Evolutionary conservation across 2,797 vertebrate genomes (phyloP).

Genomic region (Petrocephalus sullivani): DNA sequence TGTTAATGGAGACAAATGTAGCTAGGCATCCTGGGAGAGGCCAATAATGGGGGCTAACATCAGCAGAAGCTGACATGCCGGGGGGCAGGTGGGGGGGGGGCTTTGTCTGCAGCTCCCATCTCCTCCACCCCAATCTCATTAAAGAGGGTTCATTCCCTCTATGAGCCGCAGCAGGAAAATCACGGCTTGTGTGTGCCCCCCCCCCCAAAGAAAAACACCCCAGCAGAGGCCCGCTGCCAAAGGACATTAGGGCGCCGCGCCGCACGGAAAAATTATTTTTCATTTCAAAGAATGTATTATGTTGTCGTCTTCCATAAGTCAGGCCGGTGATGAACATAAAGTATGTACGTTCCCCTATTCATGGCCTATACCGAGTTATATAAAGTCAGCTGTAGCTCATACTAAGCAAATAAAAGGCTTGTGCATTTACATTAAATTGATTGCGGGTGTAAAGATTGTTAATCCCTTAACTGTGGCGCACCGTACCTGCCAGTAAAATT

Average conservation of each 20-base stretch:
- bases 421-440: background rate
- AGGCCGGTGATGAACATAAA: background rate
- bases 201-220: conserved; percentile 15
- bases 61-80: conserved; percentile 35
- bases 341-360: background rate
- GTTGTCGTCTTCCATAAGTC: background rate
- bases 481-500: background rate
- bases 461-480: background rate
- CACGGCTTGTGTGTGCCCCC: conserved; percentile 24
- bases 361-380: background rate
- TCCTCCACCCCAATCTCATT: conserved; percentile 20
- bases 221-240: conserved; percentile 16
- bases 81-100: conserved; percentile 23
- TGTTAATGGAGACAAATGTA: conserved; percentile 72
- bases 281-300: background rate
- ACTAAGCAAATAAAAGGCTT: background rate
- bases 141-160: conserved; percentile 32
- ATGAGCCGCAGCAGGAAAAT: conserved; percentile 32
- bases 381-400: background rate
- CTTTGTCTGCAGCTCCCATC: conserved; percentile 25
- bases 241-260: background rate
- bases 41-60: conserved; percentile 55
- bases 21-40: conserved; percentile 60
- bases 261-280: background rate
- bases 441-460: background rate